These are phyloP conservation scores for Lamellibrachia satsuma DNA, from an alignment of 2,888 invertebrate species.

Conservation along the genomic window DNA sequence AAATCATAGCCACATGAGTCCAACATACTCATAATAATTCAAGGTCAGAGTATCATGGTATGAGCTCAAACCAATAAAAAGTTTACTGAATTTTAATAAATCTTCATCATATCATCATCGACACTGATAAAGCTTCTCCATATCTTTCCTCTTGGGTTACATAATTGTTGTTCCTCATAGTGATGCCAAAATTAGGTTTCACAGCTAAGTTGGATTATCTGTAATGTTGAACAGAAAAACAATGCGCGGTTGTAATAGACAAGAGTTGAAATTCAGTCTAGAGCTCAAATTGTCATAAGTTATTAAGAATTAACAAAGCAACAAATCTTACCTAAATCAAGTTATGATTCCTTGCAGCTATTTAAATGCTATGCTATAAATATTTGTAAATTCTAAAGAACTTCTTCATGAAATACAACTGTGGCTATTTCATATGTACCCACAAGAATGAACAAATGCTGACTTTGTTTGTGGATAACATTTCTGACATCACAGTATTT, in stretches of 20 bases:
- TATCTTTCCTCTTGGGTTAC: background rate
- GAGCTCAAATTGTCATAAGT: background rate
- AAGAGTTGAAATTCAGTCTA: background rate
- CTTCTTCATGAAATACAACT: background rate
- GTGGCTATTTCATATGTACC: background rate
- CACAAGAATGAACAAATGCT: background rate
- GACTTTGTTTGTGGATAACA: background rate
- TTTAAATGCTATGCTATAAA: background rate
- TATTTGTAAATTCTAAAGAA: background rate
- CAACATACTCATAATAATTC: background rate
- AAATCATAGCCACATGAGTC: background rate
- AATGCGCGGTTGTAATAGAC: background rate
- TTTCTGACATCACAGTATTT: conserved; percentile 1
- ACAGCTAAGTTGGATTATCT: background rate
- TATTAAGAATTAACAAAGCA: background rate
- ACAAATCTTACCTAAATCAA: background rate
- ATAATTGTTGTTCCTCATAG: background rate
- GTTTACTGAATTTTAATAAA: background rate
- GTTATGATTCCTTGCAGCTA: background rate
- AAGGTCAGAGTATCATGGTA: background rate
- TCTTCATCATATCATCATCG: background rate
- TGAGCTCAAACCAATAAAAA: background rate
- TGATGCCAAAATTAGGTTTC: conserved; percentile 10
- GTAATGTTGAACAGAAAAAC: background rate
- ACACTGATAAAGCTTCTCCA: background rate